Evolutionary conservation across 2,888 invertebrate genomes (phyloP).

Genomic region (Machimus rusticus): DNA sequence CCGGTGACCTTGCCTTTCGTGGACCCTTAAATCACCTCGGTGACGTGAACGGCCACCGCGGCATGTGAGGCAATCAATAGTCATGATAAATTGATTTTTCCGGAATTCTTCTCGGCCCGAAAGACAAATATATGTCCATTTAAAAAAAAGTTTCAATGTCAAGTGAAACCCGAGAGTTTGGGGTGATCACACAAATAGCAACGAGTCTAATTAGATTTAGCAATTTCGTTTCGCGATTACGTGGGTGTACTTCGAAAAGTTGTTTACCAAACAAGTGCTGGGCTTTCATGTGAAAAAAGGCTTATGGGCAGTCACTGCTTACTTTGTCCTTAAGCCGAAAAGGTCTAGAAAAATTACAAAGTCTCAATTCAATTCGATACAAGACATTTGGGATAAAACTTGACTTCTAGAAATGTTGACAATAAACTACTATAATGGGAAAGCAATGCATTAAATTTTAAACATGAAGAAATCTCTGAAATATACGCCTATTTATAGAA

Average conservation of each 20-base stretch:
- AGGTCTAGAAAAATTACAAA: neutral
- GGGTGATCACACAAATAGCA: neutral
- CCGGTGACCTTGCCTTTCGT: neutral
- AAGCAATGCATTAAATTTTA: neutral
- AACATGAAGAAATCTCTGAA: too few species aligned
- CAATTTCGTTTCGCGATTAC: neutral
- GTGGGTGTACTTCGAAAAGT: neutral
- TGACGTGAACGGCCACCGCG: neutral
- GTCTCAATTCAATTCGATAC: neutral
- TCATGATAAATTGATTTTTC: slow-evolving; percentile 7
- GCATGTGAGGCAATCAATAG: neutral
- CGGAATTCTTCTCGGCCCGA: neutral
- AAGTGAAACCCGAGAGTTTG: neutral
- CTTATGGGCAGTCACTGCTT: neutral
- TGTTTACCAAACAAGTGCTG: neutral
- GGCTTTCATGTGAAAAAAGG: neutral
- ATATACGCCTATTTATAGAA: too few species aligned
- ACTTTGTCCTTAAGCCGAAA: neutral
- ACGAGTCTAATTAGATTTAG: slow-evolving; percentile 4
- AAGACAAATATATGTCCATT: neutral
- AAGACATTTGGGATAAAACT: neutral
- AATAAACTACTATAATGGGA: neutral
- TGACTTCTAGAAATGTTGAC: neutral
- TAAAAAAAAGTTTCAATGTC: slow-evolving; percentile 2
- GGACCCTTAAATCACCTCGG: neutral